Base-by-base conservation (phyloP, 2,113 vertebrate species). In the Aspiorhynchus laticeps region DNA sequence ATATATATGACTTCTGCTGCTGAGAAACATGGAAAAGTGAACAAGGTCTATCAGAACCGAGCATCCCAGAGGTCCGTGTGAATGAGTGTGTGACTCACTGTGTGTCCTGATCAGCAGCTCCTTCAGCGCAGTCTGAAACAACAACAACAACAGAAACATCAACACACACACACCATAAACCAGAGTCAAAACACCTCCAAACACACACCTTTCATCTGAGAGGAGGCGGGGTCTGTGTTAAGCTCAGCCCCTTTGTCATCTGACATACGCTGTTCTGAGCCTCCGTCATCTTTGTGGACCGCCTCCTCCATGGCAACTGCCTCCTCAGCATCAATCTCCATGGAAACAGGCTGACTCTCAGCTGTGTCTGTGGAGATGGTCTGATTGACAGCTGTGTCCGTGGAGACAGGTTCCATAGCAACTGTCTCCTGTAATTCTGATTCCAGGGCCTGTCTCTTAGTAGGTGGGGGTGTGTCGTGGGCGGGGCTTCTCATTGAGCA, bases 51-150 rank as follows among this genome's bases (percentile, higher is more conserved):
- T 43, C 43, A 43, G 43, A 43, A 11, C 43, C 43, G 10, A 43
- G 43, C 43, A 43, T 43, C 43, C 9, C 43, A 43, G 43, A 43
- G 43, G 10, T 9, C 41, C 2, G 41, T 41, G 41, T 8, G 8
- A 41, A 9, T 11, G 43, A 11, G 43, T 43, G 43, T 12, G 11
- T 48, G 46, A 48, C 88, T 89, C 41, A 89, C 87, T 76, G 33
- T 21, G 48, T 36, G 33, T 89, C 59, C 56, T 41, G 56, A 36
- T 38, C 69, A 19, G 36, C 41, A 5, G 43, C 43, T 48, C 28
- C 82, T 48, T 43, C 75, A 80, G 69, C 85, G 59, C 21, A 36
- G n/a, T 83, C 81, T 83, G 33, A 26, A 78, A 31, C 14, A 80
- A n/a, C n/a, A n/a, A n/a, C n/a, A n/a, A 80, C 11, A 71, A 46